These are phyloP conservation scores for Synergus laeviventris DNA, from an alignment of 2,888 invertebrate species.

Conservation along the genomic window DNA sequence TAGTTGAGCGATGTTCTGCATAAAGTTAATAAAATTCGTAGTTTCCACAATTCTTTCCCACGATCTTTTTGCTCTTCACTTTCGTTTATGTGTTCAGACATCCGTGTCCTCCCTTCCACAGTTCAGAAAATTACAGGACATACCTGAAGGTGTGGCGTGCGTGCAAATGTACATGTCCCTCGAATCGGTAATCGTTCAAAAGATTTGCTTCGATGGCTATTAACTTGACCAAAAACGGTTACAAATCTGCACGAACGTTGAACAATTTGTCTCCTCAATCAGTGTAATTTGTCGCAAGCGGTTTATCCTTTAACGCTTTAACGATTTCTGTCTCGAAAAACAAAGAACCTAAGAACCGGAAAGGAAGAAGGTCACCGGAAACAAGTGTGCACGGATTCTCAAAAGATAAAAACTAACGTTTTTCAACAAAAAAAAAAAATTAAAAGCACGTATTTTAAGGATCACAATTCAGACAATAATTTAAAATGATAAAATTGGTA, in stretches of 20 bases:
- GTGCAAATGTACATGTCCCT: constrained; percentile 12
- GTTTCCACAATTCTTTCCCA: constrained; percentile 49
- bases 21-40: too few relatives aligned
- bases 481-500: too few relatives aligned
- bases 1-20: too few relatives aligned
- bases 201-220: neutral
- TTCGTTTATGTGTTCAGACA: constrained; percentile 46
- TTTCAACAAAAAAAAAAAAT: too few relatives aligned
- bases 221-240: constrained; percentile 16
- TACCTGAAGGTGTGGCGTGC: constrained; percentile 34
- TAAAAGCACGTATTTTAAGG: neutral
- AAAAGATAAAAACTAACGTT: constrained; percentile 1
- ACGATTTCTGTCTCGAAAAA: constrained; percentile 2
- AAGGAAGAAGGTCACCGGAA: constrained; percentile 7
- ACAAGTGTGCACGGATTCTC: constrained; percentile 26
- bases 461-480: too few relatives aligned
- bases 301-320: constrained; percentile 28
- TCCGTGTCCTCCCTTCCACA: constrained; percentile 50
- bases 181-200: constrained; percentile 26
- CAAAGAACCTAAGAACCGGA: constrained; percentile 35
- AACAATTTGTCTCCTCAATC: constrained; percentile 13
- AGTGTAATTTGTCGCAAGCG: constrained; percentile 4
- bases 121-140: constrained; percentile 50
- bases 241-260: neutral
- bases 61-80: constrained; percentile 45